Evolutionary conservation across 1,140 invertebrate genomes (phyloP), one percentile per base, ranked within the genome.

Genomic region (Cataglyphis hispanica): DNA sequence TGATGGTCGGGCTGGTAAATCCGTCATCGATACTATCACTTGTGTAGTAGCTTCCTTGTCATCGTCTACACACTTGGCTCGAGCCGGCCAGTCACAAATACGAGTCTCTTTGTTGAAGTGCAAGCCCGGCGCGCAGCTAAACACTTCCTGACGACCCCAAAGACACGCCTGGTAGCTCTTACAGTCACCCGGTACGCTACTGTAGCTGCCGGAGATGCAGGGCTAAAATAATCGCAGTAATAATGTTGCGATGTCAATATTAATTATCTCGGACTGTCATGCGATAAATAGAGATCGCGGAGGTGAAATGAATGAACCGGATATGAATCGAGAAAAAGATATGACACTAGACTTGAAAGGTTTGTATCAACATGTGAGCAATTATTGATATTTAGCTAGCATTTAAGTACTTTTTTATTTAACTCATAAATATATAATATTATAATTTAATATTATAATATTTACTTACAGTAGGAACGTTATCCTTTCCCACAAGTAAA

Each of bases 21-120:
- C n/a, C 22, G 43, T 46, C 10, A 31, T 58, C 19, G 88, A 46
- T 37, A 10, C 60, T n/a, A 11, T 3, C 8, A 11, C 2, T 0
- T 84, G 37, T n/a, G 37, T 72, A 4, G 27, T 66, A 0, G 25
- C 25, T 46, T 81, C 80, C 4, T 31, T 31, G 11, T 58, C 37
- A 66, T 88, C 63, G 27, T 94, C 91, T 46, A 95, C 93, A 91
- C 98, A 98, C 16, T 96, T 96, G 0, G 97, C 97, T n/a, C 95
- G 96, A 7, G 93, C 92, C 1, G 98, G 97, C 98, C 98, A 98
- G 87, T 98, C 98, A 89, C 98, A 98, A 66, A 97, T 96, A n/a
- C 90, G 78, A 81, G 93, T 96, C 92, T 97, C 96, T 90, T 96
- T 95, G 92, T 97, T 98, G 96, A 97, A 98, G 88, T 98, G 97